Conservation (phyloP, 2,888 invertebrate genomes). For the Himalopsyche kuldschensis region DNA sequence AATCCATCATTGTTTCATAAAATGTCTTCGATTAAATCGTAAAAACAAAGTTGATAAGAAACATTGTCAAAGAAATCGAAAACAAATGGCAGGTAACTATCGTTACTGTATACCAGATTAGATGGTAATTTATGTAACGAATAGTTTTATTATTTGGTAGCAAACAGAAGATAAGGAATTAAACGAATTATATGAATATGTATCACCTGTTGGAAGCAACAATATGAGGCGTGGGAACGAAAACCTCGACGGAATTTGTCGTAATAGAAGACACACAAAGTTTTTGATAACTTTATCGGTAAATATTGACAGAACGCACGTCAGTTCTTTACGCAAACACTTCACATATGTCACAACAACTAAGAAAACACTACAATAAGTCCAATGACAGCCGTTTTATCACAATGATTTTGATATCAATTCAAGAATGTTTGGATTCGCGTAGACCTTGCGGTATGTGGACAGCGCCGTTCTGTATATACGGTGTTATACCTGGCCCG, state of each 20-base stretch:
- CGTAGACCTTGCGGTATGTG: background rate
- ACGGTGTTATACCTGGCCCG: background rate
- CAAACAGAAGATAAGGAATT: background rate
- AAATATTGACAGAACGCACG: background rate
- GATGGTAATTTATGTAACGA: no score
- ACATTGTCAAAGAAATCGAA: no score
- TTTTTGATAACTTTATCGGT: background rate
- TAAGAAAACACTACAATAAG: background rate
- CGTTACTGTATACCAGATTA: no score
- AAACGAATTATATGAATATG: background rate
- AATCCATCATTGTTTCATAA: no score
- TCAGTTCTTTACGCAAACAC: background rate
- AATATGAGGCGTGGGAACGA: background rate
- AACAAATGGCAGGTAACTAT: no score
- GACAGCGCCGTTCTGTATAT: background rate
- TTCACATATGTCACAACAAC: background rate
- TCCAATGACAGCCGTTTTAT: background rate
- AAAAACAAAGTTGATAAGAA: no score
- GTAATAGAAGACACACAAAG: background rate
- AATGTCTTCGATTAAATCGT: no score
- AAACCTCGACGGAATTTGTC: background rate
- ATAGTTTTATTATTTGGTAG: background rate
- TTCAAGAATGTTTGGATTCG: background rate
- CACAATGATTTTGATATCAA: background rate
- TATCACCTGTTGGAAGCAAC: background rate